Conservation (phyloP, 1,140 invertebrate species). For the Ooceraea biroi region DNA sequence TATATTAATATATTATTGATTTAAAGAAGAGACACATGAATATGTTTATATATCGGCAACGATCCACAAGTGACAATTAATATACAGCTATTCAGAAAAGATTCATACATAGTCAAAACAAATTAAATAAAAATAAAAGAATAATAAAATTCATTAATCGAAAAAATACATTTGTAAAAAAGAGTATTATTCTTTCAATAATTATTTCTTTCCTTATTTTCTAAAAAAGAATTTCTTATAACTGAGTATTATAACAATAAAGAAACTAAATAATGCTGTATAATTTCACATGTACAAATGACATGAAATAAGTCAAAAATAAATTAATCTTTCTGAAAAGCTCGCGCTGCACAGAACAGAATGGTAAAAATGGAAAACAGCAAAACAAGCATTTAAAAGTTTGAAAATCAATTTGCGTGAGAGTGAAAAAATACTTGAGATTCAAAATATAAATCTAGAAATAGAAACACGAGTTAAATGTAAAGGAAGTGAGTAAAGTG, state of each 20-base stretch:
- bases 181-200: not conserved
- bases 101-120: not conserved
- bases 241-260: not conserved
- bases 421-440: constrained; percentile 65
- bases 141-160: not conserved
- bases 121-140: not conserved
- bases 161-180: not conserved
- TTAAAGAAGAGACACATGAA: not conserved
- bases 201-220: not conserved
- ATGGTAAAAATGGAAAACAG: constrained; percentile 23
- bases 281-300: not conserved
- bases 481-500: constrained; percentile 55
- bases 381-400: constrained; percentile 34
- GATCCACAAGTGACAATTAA: constrained; percentile 38
- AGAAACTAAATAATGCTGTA: constrained; percentile 17
- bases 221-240: too few species aligned
- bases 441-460: constrained; percentile 28
- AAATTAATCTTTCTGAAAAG: constrained; percentile 48
- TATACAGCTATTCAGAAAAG: constrained; percentile 10
- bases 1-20: constrained; percentile 6
- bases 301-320: constrained; percentile 27
- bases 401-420: constrained; percentile 20
- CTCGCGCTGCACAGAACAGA: not conserved
- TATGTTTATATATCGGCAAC: constrained; percentile 23
- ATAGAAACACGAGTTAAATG: constrained; percentile 30